phyloP scores from a whole-genome alignment of 2,888 invertebrate species.

The Acheta domesticus region DNA sequence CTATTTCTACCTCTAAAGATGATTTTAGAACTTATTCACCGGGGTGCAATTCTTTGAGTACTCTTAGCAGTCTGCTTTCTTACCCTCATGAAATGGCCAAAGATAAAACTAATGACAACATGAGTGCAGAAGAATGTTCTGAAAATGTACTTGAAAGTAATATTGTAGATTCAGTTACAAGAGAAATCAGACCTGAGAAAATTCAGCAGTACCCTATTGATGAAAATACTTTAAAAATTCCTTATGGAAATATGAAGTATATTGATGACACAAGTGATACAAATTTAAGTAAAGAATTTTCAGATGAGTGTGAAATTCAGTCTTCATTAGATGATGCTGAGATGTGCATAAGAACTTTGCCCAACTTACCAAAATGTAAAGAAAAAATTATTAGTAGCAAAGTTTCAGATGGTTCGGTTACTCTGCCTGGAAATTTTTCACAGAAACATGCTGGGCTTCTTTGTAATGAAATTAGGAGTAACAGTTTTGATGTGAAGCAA shows the following conservation, averaged over 20 bases:
- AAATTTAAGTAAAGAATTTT: conserved; percentile 9
- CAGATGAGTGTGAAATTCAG: background rate
- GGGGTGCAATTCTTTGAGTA: background rate
- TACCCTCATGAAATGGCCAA: no score
- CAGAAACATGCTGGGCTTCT: background rate
- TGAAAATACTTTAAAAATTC: conserved; percentile 1
- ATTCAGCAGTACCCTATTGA: background rate
- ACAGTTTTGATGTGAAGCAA: background rate
- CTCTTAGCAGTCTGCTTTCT: background rate
- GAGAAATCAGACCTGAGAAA: background rate
- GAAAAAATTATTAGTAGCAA: background rate
- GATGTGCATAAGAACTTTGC: background rate
- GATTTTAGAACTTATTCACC: background rate
- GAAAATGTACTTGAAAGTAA: background rate
- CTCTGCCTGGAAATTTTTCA: background rate
- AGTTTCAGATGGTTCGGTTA: background rate
- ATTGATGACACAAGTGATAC: background rate
- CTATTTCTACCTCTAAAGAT: background rate
- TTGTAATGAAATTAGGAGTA: background rate
- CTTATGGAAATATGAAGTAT: conserved; percentile 1
- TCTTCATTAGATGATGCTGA: background rate
- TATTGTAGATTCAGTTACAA: background rate
- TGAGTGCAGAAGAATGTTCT: background rate
- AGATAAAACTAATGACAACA: background rate
- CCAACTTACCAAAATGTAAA: background rate